Percentiles rank a stretch among this genome's conserved stretches.
Evolutionary conservation across 2,797 vertebrate genomes (phyloP).

Genomic region (Hippopotamyrus pictus): DNA sequence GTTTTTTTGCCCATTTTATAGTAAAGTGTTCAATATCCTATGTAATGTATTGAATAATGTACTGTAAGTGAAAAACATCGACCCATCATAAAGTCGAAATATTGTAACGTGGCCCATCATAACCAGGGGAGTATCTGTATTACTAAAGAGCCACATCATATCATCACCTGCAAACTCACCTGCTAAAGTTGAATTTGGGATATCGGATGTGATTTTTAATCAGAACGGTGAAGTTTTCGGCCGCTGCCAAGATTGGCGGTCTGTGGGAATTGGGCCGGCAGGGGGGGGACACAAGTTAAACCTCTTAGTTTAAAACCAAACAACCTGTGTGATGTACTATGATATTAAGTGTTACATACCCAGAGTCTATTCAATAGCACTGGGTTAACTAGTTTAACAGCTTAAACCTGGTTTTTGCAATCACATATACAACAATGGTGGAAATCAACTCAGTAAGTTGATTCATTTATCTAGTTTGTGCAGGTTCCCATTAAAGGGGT

Average conservation of each 20-base stretch:
- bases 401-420: neutral
- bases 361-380: neutral
- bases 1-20: too few species aligned
- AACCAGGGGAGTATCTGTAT: neutral
- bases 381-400: neutral
- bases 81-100: too few species aligned
- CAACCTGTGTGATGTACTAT: neutral
- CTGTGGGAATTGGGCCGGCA: constrained; percentile 41
- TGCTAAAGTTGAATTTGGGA: constrained; percentile 72
- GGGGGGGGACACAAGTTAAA: neutral
- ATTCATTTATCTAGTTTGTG: neutral
- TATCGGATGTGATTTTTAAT: constrained; percentile 78
- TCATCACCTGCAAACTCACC: constrained; percentile 50
- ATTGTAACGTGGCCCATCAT: too few species aligned
- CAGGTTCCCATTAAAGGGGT: neutral
- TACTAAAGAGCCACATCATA: neutral
- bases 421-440: neutral
- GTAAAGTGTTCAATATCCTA: too few species aligned
- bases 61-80: too few species aligned
- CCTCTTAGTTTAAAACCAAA: neutral
- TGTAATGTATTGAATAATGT: too few species aligned
- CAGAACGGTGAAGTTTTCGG: constrained; percentile 72
- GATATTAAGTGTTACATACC: neutral
- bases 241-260: constrained; percentile 61
- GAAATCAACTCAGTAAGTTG: neutral